Base-by-base conservation (phyloP, 37 sponge, comb jelly and placozoan species). In the Spongilla lacustris region DNA sequence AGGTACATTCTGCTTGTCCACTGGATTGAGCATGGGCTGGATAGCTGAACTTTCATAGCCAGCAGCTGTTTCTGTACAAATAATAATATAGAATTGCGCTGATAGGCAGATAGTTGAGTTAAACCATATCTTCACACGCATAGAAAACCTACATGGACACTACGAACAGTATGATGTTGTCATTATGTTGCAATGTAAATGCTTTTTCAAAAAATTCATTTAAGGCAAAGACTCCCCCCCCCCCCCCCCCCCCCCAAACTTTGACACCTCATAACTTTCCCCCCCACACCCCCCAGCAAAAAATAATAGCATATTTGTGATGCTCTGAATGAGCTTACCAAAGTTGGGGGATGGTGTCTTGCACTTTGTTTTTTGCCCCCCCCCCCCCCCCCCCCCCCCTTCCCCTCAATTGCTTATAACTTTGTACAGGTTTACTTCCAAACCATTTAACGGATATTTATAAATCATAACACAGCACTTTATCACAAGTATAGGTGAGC, bases 1-100 rank as follows among this genome's bases (percentile, higher is more conserved):
- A 41, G 71, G 71, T 69, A 69, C 71, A 69, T 69, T 69, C 71
- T 69, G 71, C 26, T 25, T 29, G 28, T 69, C 71, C 28, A 29
- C 71, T 69, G 71, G 41, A 41, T 9, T 41, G 41, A 3, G 41
- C 6, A 6, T 58, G 21, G 58, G 0, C 19, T 58, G 58, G 1
- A 58, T 6, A 41, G 41, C 6, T 41, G 58, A 17, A 8, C 58
- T 14, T 1, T 58, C 12, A 58, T 17, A 13, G 21, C 41, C 41
- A 41, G 41, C 41, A 41, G 41, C 41, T 41, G 11, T 58, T 17
- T 58, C 58, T 17, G 21, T 58, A 58, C 58, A 58, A 58, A 58
- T 58, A 58, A 58, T 58, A 58, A 58, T 58, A 58, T 58, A 58
- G 58, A 58, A 58, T 58, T 17, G 58, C 19, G 58, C 58, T 58